A percentile compares a stretch with the other conserved stretches of the same genome.
Conservation (phyloP, 2,888 invertebrate genomes). For the Plebejus argus region DNA sequence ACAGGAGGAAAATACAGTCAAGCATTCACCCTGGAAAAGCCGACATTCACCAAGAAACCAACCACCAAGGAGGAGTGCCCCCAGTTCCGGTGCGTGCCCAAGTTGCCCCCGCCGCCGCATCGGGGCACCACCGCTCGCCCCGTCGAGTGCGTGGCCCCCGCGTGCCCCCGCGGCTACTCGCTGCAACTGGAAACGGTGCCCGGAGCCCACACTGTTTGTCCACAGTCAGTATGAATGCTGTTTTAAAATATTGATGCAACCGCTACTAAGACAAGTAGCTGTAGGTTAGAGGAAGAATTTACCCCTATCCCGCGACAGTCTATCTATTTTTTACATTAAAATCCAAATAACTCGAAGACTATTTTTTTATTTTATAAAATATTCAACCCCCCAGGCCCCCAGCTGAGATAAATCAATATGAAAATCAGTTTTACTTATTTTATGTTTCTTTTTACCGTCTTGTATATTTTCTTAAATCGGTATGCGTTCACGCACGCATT, state of each 20-base stretch:
- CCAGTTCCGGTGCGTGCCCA: conserved; percentile 79
- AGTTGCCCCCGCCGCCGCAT: conserved; percentile 68
- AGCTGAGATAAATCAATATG: no score
- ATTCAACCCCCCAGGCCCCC: no score
- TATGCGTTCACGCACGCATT: background rate
- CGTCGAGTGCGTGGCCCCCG: conserved; percentile 65
- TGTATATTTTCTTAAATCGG: background rate
- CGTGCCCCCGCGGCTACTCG: conserved; percentile 83
- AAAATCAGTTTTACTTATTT: no score
- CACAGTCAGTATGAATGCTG: conserved; percentile 59
- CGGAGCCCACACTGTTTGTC: conserved; percentile 62
- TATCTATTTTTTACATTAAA: no score
- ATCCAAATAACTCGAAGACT: no score
- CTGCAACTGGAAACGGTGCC: conserved; percentile 69
- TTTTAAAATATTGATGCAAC: background rate
- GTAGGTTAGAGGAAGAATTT: no score
- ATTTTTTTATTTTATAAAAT: no score
- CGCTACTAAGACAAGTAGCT: no score
- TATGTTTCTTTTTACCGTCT: background rate
- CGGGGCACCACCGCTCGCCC: conserved; percentile 55
- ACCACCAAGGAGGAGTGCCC: conserved; percentile 60
- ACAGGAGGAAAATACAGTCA: background rate
- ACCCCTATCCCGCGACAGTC: no score
- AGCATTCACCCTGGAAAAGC: conserved; percentile 63
- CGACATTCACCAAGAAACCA: conserved; percentile 44